Base-by-base conservation (phyloP, 2,797 vertebrate species). In the Cirrhinus molitorella region DNA sequence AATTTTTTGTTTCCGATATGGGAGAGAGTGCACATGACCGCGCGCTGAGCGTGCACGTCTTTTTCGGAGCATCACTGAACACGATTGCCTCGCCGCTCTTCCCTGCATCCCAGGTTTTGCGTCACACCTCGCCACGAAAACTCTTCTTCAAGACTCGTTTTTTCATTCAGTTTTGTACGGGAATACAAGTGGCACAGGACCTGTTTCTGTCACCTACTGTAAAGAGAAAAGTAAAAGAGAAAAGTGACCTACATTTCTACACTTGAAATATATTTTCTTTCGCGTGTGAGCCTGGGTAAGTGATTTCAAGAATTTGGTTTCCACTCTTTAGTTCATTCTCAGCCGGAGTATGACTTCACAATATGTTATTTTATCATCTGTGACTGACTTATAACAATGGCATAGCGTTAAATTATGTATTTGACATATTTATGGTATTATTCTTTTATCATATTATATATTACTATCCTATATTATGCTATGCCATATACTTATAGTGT, bases 111-210 rank as follows among this genome's bases (percentile, higher is more conserved):
- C 37, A 80, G 40, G 12, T 55, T 65, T 47, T 45, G n/a, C 47
- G 61, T 67, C 45, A 82, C 59, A 28, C 43, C 80, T 40, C 45
- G 23, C 43, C 23, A 37, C n/a, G 5, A 73, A 70, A 40, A 9
- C 65, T 55, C 47, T 25, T 19, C 31, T 43, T 45, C 47, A 43
- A n/a, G 23, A 28, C 16, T 75, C 13, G 13, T 13, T 5, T 23
- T 65, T 57, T 43, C 49, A 67, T 75, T 75, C 70, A 82, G 16
- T 43, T 28, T 31, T 66, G 31, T 73, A n/a, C 31, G 6, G 47
- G 12, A 75, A 66, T 45, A 66, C 47, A 10, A 79, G 40, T 47
- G 17, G 14, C 37, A 9, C 74, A 45, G 37, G 37, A 45, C 28
- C 8, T 59, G 37, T 25, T 75, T 37, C 28, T 23, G 34, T 4